phyloP scores from a whole-genome alignment of 2,888 invertebrate genomes.

The Eupithecia subfuscata region DNA sequence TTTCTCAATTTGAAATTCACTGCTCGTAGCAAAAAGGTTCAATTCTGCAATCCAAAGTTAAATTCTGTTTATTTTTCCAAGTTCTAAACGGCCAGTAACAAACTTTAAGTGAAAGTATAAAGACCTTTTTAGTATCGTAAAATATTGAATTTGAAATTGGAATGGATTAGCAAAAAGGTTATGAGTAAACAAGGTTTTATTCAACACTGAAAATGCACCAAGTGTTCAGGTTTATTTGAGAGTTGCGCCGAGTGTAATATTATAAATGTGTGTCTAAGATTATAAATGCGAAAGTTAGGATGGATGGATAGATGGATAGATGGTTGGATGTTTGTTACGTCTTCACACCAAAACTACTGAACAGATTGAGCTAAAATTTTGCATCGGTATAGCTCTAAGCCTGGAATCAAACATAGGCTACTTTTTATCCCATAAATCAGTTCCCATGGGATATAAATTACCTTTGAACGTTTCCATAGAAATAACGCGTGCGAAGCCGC shows the following conservation, averaged over 20 bases:
- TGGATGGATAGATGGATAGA: too few relatives aligned
- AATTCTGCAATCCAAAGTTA: neutral
- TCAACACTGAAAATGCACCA: neutral
- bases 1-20: slow-evolving; percentile 2
- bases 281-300: too few relatives aligned
- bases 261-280: too few relatives aligned
- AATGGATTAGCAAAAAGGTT: slow-evolving; percentile 36
- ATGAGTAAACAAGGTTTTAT: slow-evolving; percentile 1
- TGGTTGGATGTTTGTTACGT: too few relatives aligned
- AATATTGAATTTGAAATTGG: slow-evolving; percentile 21
- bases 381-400: too few relatives aligned
- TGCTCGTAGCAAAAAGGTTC: slow-evolving; percentile 9
- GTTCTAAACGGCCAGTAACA: neutral
- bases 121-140: slow-evolving; percentile 12
- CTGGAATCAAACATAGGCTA: too few relatives aligned
- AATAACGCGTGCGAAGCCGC: too few relatives aligned
- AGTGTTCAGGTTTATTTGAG: neutral
- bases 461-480: too few relatives aligned
- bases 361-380: too few relatives aligned
- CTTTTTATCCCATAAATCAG: too few relatives aligned
- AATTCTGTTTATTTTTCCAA: slow-evolving; percentile 5
- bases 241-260: neutral
- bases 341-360: too few relatives aligned
- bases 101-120: slow-evolving; percentile 1
- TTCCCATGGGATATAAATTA: too few relatives aligned